Base-by-base conservation (phyloP, 2,797 vertebrate genomes). In the Typhlichthys subterraneus region DNA sequence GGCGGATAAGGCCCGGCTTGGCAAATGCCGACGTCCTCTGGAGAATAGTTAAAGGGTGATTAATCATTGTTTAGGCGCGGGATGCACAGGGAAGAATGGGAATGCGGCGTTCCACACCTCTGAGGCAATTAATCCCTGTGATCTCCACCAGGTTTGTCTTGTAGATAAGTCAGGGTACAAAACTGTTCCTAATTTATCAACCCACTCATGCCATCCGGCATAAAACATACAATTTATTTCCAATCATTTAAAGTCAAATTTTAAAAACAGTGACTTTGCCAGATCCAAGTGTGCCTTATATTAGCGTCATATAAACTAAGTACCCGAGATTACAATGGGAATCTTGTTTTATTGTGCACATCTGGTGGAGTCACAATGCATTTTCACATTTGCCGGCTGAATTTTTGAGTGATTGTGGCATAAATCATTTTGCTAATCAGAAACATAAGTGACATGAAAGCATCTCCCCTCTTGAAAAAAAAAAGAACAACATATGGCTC, bases 61-160 rank as follows among this genome's bases (percentile, higher is more conserved):
- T 99, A 99, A 99, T 99, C 97, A 99, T 99, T 98, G 97, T 98
- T 99, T 98, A 95, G 96, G 96, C 94, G 94, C 91, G 90, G 95
- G 95, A 94, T 95, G 93, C 92, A 92, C 94, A 86, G 93, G 94
- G 94, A 96, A 97, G 96, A 98, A 97, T 97, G 94, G 94, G 93
- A 93, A 95, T 95, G 94, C 94, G 88, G 93, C 94, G 95, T 96
- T 97, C 95, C 96, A 97, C 95, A 98, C 97, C 97, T 99, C 97
- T 96, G 96, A 98, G 97, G 97, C 97, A 99, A 99, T 99, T 99
- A 99, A 98, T 99, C 97, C 97, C 97, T 93, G 97, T 99, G 97
- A 99, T 99, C 96, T 99, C 95, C 96, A 95, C 96, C 97, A 97
- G 97, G 96, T 98, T 99, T 98, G 96, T 96, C 96, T 97, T 95